phyloP scores from a whole-genome alignment of 2,113 vertebrate genomes.

The Gambusia affinis region DNA sequence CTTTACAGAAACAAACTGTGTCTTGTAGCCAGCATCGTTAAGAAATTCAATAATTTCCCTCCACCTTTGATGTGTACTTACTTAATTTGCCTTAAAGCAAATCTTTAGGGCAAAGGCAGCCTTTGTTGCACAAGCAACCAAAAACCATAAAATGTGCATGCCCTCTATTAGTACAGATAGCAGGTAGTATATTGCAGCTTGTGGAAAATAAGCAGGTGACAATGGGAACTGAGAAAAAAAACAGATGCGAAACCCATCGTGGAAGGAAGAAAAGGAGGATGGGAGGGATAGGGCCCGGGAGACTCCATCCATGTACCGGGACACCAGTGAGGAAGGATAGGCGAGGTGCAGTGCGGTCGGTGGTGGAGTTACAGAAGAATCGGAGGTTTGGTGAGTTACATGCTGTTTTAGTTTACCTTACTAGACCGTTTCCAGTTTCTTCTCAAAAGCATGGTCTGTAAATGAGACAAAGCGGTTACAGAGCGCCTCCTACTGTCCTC shows the following conservation, averaged over 20 bases:
- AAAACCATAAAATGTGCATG: slow-evolving; percentile 7
- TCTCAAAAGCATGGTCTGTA: slow-evolving; percentile 98
- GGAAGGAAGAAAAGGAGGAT: slow-evolving; percentile 36
- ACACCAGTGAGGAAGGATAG: slow-evolving; percentile 66
- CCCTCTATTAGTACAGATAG: slow-evolving; percentile 7
- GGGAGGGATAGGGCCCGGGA: slow-evolving; percentile 31
- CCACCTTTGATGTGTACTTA: slow-evolving; percentile 26
- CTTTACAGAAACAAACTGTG: background rate
- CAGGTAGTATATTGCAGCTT: slow-evolving; percentile 72
- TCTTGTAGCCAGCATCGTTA: background rate
- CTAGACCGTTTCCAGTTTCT: slow-evolving; percentile 99
- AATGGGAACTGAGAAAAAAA: slow-evolving; percentile 44
- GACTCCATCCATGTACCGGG: slow-evolving; percentile 64
- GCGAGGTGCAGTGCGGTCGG: slow-evolving; percentile 56
- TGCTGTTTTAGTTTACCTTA: slow-evolving; percentile 95
- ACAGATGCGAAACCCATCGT: slow-evolving; percentile 35
- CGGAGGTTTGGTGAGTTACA: slow-evolving; percentile 66
- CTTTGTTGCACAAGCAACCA: background rate
- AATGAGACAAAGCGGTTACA: slow-evolving; percentile 96
- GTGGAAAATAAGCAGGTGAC: slow-evolving; percentile 65
- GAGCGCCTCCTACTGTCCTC: slow-evolving; percentile 73
- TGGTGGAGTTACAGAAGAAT: slow-evolving; percentile 60
- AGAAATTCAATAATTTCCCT: slow-evolving; percentile 3
- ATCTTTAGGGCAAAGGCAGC: background rate
- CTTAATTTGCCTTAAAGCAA: background rate